These are phyloP conservation scores for Saccostrea glomerata DNA, from an alignment of 1,140 invertebrate genomes.

Conservation along the genomic window DNA sequence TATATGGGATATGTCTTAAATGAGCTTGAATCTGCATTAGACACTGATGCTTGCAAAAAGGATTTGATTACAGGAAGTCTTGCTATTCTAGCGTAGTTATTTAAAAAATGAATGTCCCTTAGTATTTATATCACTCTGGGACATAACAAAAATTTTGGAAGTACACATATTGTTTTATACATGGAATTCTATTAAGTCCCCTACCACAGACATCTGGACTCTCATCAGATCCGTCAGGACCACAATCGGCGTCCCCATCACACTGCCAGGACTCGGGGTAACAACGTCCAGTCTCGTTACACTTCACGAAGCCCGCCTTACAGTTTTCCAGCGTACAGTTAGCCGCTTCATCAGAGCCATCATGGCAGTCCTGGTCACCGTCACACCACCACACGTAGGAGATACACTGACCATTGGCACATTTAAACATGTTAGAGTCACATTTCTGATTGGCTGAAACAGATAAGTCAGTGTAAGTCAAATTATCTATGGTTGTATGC, in stretches of 20 bases:
- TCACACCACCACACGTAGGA: slow-evolving; percentile 95
- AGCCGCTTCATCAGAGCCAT: slow-evolving; percentile 87
- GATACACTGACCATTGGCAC: slow-evolving; percentile 94
- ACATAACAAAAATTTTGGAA: too few species aligned
- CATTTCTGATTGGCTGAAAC: slow-evolving; percentile 37
- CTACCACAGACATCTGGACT: slow-evolving; percentile 17
- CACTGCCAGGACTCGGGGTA: slow-evolving; percentile 61
- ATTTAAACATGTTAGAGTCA: slow-evolving; percentile 91
- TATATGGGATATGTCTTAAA: too few species aligned
- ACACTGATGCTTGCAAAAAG: too few species aligned
- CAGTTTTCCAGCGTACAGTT: slow-evolving; percentile 57
- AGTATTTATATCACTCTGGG: too few species aligned
- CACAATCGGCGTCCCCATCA: slow-evolving; percentile 65
- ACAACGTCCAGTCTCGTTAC: not conserved
- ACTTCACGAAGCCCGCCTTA: slow-evolving; percentile 10
- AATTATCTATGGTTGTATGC: too few species aligned
- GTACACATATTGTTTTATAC: too few species aligned
- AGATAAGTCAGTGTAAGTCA: not conserved
- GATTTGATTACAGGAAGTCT: too few species aligned
- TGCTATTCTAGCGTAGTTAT: too few species aligned
- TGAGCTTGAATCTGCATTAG: too few species aligned
- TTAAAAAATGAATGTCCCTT: too few species aligned
- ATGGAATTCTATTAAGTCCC: not conserved
- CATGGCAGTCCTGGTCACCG: slow-evolving; percentile 93
- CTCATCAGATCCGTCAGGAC: slow-evolving; percentile 62